These are phyloP conservation scores for Pasiphila rectangulata DNA, from an alignment of 2,888 invertebrate genomes.

Conservation along the genomic window DNA sequence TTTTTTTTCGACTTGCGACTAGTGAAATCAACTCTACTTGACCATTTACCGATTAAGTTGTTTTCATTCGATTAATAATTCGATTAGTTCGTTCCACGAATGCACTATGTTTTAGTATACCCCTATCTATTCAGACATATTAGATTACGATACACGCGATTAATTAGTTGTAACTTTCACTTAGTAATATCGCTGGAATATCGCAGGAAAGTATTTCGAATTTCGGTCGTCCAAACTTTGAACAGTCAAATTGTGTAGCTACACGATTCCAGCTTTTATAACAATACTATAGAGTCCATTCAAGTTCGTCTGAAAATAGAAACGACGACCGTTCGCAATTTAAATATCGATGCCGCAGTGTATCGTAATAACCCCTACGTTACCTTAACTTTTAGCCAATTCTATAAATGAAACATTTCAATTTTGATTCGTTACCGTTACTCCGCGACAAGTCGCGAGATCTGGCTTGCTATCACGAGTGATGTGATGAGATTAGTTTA, in stretches of 20 bases:
- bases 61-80: conserved; percentile 62
- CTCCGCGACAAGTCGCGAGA: conserved; percentile 50
- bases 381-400: conserved; percentile 65
- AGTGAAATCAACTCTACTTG: conserved; percentile 82
- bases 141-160: conserved; percentile 46
- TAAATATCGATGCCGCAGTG: conserved; percentile 51
- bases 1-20: conserved; percentile 79
- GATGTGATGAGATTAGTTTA: conserved; percentile 48
- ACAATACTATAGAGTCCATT: conserved; percentile 28
- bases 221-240: conserved; percentile 42
- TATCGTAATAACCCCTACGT: conserved; percentile 60
- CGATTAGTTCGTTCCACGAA: conserved; percentile 73
- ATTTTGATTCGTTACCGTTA: conserved; percentile 49
- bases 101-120: conserved; percentile 76
- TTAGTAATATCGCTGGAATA: conserved; percentile 67
- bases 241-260: conserved; percentile 29
- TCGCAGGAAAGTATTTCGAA: conserved; percentile 56
- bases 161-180: conserved; percentile 46
- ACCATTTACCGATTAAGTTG: conserved; percentile 76
- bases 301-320: conserved; percentile 14
- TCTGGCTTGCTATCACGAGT: conserved; percentile 50
- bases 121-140: conserved; percentile 66
- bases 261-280: conserved; percentile 12
- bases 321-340: conserved; percentile 12
- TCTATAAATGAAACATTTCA: conserved; percentile 58